Evolutionary conservation across 2,888 invertebrate species (phyloP).

Genomic region (Drosophila sordidula): DNA sequence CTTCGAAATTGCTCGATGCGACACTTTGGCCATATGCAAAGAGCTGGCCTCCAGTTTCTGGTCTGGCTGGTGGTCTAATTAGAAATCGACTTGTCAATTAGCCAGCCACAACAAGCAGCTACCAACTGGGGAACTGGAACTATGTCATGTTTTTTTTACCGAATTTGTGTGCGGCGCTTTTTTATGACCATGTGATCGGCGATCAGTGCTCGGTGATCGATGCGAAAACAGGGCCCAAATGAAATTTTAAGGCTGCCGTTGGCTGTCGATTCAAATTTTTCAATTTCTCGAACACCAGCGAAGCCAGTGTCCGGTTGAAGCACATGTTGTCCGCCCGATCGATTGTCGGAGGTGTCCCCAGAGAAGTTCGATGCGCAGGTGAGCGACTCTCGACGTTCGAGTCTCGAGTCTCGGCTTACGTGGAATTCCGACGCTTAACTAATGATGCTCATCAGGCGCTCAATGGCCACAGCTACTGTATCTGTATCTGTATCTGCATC

Average conservation of each 20-base stretch:
- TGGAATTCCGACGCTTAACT: constrained; percentile 81
- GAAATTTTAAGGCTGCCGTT: constrained; percentile 63
- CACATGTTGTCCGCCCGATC: constrained; percentile 64
- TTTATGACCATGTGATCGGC: not conserved
- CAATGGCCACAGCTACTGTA: constrained; percentile 69
- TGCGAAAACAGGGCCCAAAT: constrained; percentile 65
- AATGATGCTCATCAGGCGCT: constrained; percentile 81
- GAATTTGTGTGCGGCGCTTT: constrained; percentile 9
- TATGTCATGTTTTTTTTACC: constrained; percentile 46
- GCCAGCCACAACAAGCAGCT: constrained; percentile 45
- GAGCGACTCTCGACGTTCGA: constrained; percentile 31
- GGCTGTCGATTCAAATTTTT: constrained; percentile 72
- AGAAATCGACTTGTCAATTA: constrained; percentile 84
- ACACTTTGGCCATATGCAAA: constrained; percentile 63
- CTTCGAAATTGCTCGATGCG: constrained; percentile 36
- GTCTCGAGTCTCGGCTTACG: constrained; percentile 57
- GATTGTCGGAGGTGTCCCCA: constrained; percentile 68
- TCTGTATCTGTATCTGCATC: constrained; percentile 21
- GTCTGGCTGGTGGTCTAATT: constrained; percentile 82
- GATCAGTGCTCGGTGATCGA: constrained; percentile 60
- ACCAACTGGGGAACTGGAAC: constrained; percentile 31
- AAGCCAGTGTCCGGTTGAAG: constrained; percentile 11
- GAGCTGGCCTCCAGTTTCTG: constrained; percentile 4
- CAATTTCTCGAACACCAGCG: constrained; percentile 55
- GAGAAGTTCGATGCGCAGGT: constrained; percentile 72